These are phyloP conservation scores for Meghimatium bilineatum DNA, from an alignment of 2,888 invertebrate species.

Conservation along the genomic window DNA sequence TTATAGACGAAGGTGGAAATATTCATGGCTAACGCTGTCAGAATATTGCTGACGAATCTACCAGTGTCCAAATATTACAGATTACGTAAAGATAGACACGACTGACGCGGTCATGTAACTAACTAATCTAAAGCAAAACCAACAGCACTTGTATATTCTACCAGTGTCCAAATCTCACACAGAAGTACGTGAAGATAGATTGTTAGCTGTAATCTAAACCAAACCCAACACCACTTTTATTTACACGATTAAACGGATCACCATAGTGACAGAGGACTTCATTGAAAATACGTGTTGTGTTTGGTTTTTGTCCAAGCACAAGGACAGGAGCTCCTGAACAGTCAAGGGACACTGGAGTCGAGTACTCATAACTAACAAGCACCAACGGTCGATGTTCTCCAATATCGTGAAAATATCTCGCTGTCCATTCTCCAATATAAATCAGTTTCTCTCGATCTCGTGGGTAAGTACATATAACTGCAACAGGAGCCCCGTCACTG, in stretches of 20 bases:
- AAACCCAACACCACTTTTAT: not conserved
- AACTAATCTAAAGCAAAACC: no score
- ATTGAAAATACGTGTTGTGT: not conserved
- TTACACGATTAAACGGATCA: not conserved
- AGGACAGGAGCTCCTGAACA: constrained; percentile 1
- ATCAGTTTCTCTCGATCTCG: not conserved
- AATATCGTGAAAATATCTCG: not conserved
- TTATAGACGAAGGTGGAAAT: no score
- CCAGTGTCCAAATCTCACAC: no score
- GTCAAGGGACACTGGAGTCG: not conserved
- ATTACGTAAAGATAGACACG: no score
- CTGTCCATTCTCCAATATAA: not conserved
- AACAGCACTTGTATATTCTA: no score
- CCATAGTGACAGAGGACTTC: not conserved
- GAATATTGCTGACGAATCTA: no score
- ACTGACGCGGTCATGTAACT: no score
- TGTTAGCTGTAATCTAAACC: no score
- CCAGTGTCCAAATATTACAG: no score
- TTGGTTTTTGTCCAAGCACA: not conserved
- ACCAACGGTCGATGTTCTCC: not conserved
- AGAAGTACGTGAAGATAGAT: no score
- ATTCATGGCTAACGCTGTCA: no score
- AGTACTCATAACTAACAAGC: not conserved
- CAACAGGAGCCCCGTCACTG: no score
- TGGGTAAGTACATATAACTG: not conserved